Evolutionary conservation across 1,140 invertebrate species (phyloP).

Genomic region (Chrysomallon squamiferum): DNA sequence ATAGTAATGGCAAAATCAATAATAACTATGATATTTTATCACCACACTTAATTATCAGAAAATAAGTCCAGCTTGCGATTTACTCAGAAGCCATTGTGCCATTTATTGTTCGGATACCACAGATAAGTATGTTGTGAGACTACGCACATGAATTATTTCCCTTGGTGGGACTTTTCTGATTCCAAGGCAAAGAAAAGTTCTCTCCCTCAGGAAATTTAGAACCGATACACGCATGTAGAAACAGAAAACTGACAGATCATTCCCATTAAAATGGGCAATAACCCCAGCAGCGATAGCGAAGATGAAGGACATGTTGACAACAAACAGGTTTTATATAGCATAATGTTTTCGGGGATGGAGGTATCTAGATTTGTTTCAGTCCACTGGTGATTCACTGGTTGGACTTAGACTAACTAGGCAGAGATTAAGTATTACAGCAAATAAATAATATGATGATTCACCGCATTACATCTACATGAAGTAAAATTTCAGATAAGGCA

Average conservation of each 20-base stretch:
- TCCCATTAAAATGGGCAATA: conserved; percentile 24
- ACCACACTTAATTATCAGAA: too few relatives aligned
- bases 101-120: too few relatives aligned
- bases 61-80: too few relatives aligned
- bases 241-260: background rate
- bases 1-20: too few relatives aligned
- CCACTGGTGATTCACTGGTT: background rate
- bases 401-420: background rate
- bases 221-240: conserved; percentile 1
- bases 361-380: background rate
- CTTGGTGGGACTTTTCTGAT: background rate
- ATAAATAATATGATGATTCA: background rate
- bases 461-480: background rate
- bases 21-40: too few relatives aligned
- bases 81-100: too few relatives aligned
- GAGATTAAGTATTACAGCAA: background rate
- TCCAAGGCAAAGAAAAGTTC: background rate
- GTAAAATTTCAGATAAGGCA: background rate
- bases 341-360: background rate
- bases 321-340: conserved; percentile 16
- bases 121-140: background rate
- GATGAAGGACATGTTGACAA: conserved; percentile 21
- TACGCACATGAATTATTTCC: background rate
- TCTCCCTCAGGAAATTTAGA: background rate
- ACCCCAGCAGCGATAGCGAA: conserved; percentile 30